Conservation (phyloP, 2,797 vertebrate species). For the Rhinella marina region DNA sequence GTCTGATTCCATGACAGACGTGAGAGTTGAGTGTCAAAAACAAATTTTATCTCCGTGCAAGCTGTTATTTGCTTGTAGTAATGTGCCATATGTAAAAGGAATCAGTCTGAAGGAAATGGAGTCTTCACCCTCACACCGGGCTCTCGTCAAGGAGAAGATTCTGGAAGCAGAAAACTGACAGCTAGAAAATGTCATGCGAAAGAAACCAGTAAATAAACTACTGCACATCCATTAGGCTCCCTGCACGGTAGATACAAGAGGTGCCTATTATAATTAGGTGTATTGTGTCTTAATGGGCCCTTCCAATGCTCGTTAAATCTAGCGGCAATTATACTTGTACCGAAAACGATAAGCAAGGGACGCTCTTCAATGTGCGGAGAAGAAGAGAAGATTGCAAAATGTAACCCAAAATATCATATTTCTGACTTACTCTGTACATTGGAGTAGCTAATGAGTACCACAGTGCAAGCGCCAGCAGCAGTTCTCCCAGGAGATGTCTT, state of each 20-base stretch:
- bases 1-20: neutral
- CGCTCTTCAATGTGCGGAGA: neutral
- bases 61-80: neutral
- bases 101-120: neutral
- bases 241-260: neutral
- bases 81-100: neutral
- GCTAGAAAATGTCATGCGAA: neutral
- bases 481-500: neutral
- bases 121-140: neutral
- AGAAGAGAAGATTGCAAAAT: neutral
- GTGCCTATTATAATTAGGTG: neutral
- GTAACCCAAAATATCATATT: no score
- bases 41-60: neutral
- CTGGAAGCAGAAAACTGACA: neutral
- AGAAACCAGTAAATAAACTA: neutral
- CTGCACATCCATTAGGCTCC: neutral
- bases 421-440: no score
- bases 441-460: no score
- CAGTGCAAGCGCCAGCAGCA: neutral
- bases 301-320: neutral
- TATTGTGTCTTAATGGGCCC: neutral
- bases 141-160: neutral
- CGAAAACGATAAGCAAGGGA: neutral
- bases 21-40: neutral
- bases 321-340: neutral